Evolutionary conservation across 2,113 vertebrate species (phyloP), one percentile per base, ranked within the genome.

Genomic region (Catharus bicknelli): DNA sequence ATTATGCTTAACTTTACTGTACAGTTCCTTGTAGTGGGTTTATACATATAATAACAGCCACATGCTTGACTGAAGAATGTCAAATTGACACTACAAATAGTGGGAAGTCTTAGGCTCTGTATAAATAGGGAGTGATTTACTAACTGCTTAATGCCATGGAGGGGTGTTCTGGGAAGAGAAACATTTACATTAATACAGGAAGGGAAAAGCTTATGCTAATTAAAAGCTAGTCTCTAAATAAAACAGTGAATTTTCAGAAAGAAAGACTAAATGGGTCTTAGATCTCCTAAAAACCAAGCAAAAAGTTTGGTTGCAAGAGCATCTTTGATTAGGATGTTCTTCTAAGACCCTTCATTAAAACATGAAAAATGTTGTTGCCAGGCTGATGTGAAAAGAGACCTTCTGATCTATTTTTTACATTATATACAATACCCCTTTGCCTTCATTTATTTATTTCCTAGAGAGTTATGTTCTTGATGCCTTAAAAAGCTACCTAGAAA

Each of bases 241-340:
- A 59, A 72, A 75, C 2, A 27, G 1, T 13, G 1, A 59, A 62
- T 66, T 85, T 68, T 40, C 23, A 59, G 18, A 63, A 67, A 40
- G 11, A 77, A 90, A 64, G 5, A 53, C 20, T 68, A 57, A 61
- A 27, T 6, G 9, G 1, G 3, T 21, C 17, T 73, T 68, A 75
- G 13, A 25, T 36, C 5, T 70, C 30, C 38, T 67, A 38, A 26
- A 66, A 50, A 38, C 8, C 3, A 32, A 21, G 22, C 5, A 74
- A 55, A 73, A 54, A 34, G 10, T 32, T 58, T n/a, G 1, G 2
- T 16, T 63, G 1, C 16, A 78, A 36, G 5, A 66, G 0, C 4
- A 7, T 27, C 25, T 67, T 86, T 68, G 29, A 4, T 13, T 57
- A 43, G 15, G 21, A 48, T 48, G 7, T 1, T 68, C 9, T 79